Base-by-base conservation (phyloP, 2,888 invertebrate species). In the Lasioglossum marginatum region DNA sequence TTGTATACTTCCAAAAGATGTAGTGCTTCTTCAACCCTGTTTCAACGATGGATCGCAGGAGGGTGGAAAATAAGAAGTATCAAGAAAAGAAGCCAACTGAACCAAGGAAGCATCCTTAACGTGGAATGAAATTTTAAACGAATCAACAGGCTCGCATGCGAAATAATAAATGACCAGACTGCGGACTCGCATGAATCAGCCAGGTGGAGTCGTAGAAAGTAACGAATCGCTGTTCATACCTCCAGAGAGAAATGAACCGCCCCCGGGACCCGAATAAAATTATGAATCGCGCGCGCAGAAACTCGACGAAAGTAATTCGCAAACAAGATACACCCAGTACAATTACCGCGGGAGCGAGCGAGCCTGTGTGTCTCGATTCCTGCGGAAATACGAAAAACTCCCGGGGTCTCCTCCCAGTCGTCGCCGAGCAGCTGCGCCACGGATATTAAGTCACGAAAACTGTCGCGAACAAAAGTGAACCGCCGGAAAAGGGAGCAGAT, bases 361-460 rank as follows among this genome's bases (percentile, higher is more conserved):
- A 16, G 16, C 31, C 19, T 63, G 63, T 63, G 16, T 19, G 63
- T 45, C 23, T 6, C 40, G 63, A 63, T 45, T 76, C 63, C 31
- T 40, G 31, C 45, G 43, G 45, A 45, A 76, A 43, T 43, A n/a
- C 23, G 34, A 23, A 66, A 66, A 45, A 45, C 63, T 76, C 76
- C 31, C 4, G 57, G 12, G 34, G 8, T 27, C 63, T 76, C 31
- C 16, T n/a, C 4, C 57, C 12, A n/a, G 57, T 57, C 63, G 66
- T 63, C 37, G 57, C 2, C 14, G 34, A 19, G 37, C 68, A 70
- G 31, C 70, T 48, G 80, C 52, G 68, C 70, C 70, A n/a, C 31
- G n/a, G 31, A 70, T 60, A 75, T 82, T 80, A 80, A 74, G 74
- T 74, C 74, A 45, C 68, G 74, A 68, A 27, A 74, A 74, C 63